Conservation (phyloP, 2,888 invertebrate species). For the Acrobasis consociella region DNA sequence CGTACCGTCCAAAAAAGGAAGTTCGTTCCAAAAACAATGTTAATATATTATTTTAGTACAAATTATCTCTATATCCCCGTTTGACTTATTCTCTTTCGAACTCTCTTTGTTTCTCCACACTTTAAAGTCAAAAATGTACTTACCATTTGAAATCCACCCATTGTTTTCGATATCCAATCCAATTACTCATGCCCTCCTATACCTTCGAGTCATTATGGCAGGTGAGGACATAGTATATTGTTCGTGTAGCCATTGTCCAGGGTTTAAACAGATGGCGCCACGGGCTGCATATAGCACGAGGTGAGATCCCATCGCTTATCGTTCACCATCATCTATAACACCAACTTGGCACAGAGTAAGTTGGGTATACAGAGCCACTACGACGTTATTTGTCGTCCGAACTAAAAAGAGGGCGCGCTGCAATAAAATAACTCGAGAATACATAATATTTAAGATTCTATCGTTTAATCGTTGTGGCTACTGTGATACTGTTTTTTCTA, state of each 20-base stretch:
- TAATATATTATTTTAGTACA: too few relatives aligned
- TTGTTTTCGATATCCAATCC: background rate
- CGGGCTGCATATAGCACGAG: slow-evolving; percentile 64
- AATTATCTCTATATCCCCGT: too few relatives aligned
- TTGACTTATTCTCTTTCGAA: too few relatives aligned
- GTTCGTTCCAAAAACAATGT: too few relatives aligned
- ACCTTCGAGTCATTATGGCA: slow-evolving; percentile 25
- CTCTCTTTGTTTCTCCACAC: too few relatives aligned
- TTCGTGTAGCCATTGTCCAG: slow-evolving; percentile 18
- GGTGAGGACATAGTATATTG: slow-evolving; percentile 30
- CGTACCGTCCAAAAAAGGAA: too few relatives aligned
- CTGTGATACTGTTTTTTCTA: too few relatives aligned
- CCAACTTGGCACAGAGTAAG: slow-evolving; percentile 41
- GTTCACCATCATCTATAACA: slow-evolving; percentile 70
- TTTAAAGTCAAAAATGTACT: background rate
- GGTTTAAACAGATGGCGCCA: slow-evolving; percentile 62
- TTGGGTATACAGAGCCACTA: slow-evolving; percentile 16
- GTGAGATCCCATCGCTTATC: slow-evolving; percentile 66
- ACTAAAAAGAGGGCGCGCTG: too few relatives aligned
- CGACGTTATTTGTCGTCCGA: too few relatives aligned
- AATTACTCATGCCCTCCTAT: background rate
- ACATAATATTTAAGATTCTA: too few relatives aligned
- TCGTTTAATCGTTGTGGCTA: too few relatives aligned
- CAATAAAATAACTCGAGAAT: too few relatives aligned
- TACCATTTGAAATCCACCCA: background rate